Evolutionary conservation across 1,140 invertebrate species (phyloP).

Genomic region (Varroa destructor): DNA sequence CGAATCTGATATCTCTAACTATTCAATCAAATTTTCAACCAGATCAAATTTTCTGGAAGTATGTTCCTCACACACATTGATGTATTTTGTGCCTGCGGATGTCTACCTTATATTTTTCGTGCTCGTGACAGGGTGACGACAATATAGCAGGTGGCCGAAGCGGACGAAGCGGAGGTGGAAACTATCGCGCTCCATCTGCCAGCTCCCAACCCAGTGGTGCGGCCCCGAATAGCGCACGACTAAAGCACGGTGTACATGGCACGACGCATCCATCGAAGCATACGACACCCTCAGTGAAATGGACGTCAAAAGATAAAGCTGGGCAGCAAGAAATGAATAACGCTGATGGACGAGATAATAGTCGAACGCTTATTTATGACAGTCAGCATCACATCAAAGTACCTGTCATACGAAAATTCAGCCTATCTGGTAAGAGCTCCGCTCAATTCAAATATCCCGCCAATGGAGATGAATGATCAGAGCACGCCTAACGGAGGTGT

Average conservation of each 20-base stretch:
- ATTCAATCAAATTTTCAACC: no score
- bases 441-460: background rate
- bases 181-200: conserved; percentile 10
- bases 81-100: no score
- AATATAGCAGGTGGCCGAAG: background rate
- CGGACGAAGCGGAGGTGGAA: conserved; percentile 6
- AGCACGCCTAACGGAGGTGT: background rate
- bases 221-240: background rate
- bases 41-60: no score
- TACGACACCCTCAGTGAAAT: conserved; percentile 18
- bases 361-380: no score
- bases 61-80: no score
- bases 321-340: no score
- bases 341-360: no score
- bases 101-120: no score
- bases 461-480: background rate
- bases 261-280: conserved; percentile 5
- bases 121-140: background rate
- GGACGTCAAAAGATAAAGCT: background rate
- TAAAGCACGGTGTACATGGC: background rate
- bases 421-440: conserved; percentile 17
- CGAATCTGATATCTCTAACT: no score
- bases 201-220: conserved; percentile 18
- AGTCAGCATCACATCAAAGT: conserved; percentile 19
- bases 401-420: conserved; percentile 14